Conservation (phyloP, 2,888 invertebrate species). For the Meandrusa payeni region DNA sequence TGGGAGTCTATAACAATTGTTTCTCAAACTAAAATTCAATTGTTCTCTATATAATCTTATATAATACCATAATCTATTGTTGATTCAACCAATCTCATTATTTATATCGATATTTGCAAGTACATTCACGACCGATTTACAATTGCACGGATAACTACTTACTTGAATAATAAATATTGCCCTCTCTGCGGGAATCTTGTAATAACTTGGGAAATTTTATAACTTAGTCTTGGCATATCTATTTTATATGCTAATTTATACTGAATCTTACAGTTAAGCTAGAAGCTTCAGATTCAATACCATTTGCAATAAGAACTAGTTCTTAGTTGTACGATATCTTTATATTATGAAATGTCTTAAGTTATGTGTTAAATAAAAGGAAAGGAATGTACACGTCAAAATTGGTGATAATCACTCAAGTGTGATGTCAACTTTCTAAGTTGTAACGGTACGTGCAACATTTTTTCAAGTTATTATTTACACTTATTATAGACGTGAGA, state of each 20-base stretch:
- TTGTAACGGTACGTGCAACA: background rate
- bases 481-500: constrained; percentile 13
- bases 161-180: constrained; percentile 22
- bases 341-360: no score
- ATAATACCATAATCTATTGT: constrained; percentile 46
- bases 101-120: constrained; percentile 21
- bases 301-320: no score
- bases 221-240: constrained; percentile 4
- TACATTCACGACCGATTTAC: constrained; percentile 9
- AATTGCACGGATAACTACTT: constrained; percentile 16
- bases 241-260: constrained; percentile 9
- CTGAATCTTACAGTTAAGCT: background rate
- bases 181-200: constrained; percentile 17
- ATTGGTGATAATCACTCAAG: constrained; percentile 7
- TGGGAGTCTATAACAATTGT: constrained; percentile 37
- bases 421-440: background rate
- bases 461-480: constrained; percentile 6
- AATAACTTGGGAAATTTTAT: constrained; percentile 17
- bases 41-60: constrained; percentile 43
- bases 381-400: no score
- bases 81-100: constrained; percentile 32
- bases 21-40: constrained; percentile 39
- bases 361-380: no score
- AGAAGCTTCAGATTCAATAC: no score
- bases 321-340: no score